Evolutionary conservation across 1,140 invertebrate genomes (phyloP).

Genomic region (Dendroctonus valens): DNA sequence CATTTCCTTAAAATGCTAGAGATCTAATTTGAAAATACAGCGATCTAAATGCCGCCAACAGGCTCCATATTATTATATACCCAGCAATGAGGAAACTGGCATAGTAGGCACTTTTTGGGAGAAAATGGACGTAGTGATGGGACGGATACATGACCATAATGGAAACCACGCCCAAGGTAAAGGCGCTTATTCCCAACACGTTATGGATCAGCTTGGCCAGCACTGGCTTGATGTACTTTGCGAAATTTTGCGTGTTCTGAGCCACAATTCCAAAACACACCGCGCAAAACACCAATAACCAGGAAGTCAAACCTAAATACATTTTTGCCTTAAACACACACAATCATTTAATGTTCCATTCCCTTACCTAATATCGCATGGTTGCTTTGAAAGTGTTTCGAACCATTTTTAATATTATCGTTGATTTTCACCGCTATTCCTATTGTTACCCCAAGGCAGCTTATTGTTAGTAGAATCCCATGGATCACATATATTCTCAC

Average conservation of each 20-base stretch:
- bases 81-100: conserved; percentile 1
- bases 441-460: conserved; percentile 7
- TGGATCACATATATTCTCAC: conserved; percentile 17
- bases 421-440: conserved; percentile 15
- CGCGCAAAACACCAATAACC: conserved; percentile 11
- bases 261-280: conserved; percentile 20
- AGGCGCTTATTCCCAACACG: conserved; percentile 26
- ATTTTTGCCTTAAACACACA: not conserved
- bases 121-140: not conserved
- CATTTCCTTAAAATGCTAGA: too few relatives aligned
- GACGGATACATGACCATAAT: not conserved
- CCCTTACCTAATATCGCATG: conserved; percentile 15
- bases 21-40: conserved; percentile 20
- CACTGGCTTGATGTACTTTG: conserved; percentile 19
- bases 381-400: conserved; percentile 9
- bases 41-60: conserved; percentile 28
- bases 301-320: conserved; percentile 26
- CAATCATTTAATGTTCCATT: not conserved
- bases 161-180: conserved; percentile 20
- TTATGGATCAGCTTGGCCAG: conserved; percentile 29
- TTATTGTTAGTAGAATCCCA: conserved; percentile 7
- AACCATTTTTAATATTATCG: conserved; percentile 2
- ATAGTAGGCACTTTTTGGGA: not conserved
- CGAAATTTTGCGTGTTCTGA: conserved; percentile 18
- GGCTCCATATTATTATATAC: conserved; percentile 24